Percentiles rank a stretch among this genome's conserved stretches.
These are phyloP conservation scores for Epinephelus lanceolatus DNA, from an alignment of 2,113 vertebrate genomes.

Conservation along the genomic window DNA sequence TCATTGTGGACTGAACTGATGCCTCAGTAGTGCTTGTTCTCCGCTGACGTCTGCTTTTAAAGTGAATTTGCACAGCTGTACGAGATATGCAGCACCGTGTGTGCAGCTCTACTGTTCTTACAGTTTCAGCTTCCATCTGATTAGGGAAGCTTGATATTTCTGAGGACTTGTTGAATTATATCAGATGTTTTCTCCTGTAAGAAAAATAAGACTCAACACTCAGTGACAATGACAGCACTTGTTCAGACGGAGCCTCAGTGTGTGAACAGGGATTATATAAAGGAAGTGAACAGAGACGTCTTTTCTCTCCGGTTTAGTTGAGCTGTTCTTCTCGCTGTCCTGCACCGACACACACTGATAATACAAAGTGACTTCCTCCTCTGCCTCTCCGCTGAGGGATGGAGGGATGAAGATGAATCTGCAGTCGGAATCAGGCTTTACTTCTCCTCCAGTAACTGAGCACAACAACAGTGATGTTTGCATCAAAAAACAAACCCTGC, in stretches of 20 bases:
- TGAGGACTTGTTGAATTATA: background rate
- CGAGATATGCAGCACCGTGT: too few relatives aligned
- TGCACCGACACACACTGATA: slow-evolving; percentile 33
- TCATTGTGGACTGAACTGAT: too few relatives aligned
- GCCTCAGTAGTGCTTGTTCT: too few relatives aligned
- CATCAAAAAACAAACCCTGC: background rate
- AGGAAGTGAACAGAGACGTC: slow-evolving; percentile 31
- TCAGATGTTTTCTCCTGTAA: slow-evolving; percentile 6
- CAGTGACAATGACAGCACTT: slow-evolving; percentile 23
- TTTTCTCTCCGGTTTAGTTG: slow-evolving; percentile 36
- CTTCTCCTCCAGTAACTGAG: slow-evolving; percentile 30
- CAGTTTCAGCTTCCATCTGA: too few relatives aligned
- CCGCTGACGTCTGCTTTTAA: too few relatives aligned
- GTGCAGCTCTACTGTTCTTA: too few relatives aligned
- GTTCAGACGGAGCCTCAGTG: background rate
- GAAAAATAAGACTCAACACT: slow-evolving; percentile 6
- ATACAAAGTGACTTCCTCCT: slow-evolving; percentile 39
- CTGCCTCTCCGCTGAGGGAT: background rate
- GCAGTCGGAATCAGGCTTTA: slow-evolving; percentile 15
- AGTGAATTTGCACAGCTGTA: too few relatives aligned
- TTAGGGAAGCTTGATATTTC: background rate
- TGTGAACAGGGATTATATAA: slow-evolving; percentile 40
- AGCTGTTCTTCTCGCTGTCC: slow-evolving; percentile 42
- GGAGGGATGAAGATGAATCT: slow-evolving; percentile 9
- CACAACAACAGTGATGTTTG: slow-evolving; percentile 5